Conservation (phyloP, 35 echinoderm and acorn worm genomes). For the Holothuria glaberrima region DNA sequence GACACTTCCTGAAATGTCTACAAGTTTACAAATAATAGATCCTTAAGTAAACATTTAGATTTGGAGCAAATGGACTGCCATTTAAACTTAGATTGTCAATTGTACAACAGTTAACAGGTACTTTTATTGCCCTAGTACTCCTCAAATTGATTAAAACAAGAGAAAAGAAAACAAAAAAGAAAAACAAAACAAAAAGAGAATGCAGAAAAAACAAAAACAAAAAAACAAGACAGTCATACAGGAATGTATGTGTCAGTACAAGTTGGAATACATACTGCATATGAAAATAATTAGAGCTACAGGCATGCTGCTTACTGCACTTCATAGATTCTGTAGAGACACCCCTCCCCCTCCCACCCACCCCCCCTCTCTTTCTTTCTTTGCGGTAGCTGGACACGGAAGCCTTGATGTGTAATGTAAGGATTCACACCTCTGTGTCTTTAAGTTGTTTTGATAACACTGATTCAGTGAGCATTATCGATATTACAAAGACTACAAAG, state of each 20-base stretch:
- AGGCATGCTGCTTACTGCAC: neutral
- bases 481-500: neutral
- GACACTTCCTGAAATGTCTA: too few relatives aligned
- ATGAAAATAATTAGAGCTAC: neutral
- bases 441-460: neutral
- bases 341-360: neutral
- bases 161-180: neutral
- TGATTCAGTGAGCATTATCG: neutral
- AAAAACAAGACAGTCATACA: neutral
- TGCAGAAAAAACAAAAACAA: neutral
- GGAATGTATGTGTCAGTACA: conserved; percentile 26
- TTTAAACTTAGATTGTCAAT: too few relatives aligned
- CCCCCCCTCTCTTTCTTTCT: neutral
- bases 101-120: too few relatives aligned
- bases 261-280: conserved; percentile 38
- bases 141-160: neutral
- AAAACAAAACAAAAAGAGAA: neutral
- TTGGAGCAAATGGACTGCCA: too few relatives aligned
- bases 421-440: neutral
- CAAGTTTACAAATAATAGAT: too few relatives aligned
- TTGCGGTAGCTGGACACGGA: neutral
- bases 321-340: neutral
- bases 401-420: neutral
- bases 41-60: too few relatives aligned
- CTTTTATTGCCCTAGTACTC: too few relatives aligned